A percentile compares a stretch with the other conserved stretches of the same genome.
These are phyloP conservation scores for Poeciliopsis gracilis DNA, from an alignment of 2,797 vertebrate species.

Conservation along the genomic window DNA sequence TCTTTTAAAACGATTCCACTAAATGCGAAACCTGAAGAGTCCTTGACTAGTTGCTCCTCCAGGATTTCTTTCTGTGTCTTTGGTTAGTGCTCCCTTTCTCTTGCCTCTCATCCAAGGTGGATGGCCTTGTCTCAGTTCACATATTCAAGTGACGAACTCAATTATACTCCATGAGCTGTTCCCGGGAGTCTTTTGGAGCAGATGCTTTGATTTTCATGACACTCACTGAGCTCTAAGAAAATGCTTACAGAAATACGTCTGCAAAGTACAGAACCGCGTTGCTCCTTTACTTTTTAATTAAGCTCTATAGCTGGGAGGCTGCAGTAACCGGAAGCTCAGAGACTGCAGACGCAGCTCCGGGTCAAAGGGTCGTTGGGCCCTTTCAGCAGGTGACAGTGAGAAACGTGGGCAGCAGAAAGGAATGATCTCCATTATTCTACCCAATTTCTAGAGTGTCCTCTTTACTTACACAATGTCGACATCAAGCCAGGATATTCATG, in stretches of 20 bases:
- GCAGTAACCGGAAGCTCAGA: not conserved
- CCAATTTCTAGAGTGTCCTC: not conserved
- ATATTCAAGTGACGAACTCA: not conserved
- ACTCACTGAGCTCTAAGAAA: not conserved
- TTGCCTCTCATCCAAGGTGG: not conserved
- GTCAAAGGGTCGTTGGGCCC: not conserved
- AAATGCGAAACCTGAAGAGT: not conserved
- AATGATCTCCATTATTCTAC: not conserved
- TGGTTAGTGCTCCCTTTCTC: not conserved
- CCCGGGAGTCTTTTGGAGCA: too few species aligned
- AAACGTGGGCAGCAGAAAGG: not conserved
- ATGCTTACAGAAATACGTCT: not conserved
- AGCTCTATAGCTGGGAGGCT: not conserved
- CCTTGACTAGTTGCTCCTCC: not conserved
- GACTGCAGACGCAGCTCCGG: not conserved
- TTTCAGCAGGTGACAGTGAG: not conserved
- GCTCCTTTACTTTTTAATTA: not conserved
- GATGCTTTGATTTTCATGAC: not conserved
- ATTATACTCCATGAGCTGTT: not conserved
- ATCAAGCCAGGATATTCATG: not conserved
- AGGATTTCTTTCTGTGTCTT: not conserved
- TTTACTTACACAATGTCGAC: not conserved
- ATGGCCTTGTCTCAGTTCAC: not conserved
- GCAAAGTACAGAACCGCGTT: not conserved
- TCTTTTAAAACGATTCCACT: not conserved